Evolutionary conservation across 2,888 invertebrate genomes (phyloP).

Genomic region (Microctonus brassicae): DNA sequence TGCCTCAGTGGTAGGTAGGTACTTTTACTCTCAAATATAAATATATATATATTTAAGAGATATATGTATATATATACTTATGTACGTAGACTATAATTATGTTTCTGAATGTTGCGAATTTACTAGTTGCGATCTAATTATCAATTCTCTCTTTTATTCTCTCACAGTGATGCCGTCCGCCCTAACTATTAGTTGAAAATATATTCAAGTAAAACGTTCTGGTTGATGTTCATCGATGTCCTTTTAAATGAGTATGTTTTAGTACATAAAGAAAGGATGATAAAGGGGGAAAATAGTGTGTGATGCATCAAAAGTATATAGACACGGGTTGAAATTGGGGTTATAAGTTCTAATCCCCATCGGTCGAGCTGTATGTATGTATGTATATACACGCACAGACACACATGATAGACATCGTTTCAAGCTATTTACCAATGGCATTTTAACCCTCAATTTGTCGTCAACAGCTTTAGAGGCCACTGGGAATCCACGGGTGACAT

Average conservation of each 20-base stretch:
- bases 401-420: constrained; percentile 57
- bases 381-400: too few species aligned
- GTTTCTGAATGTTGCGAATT: neutral
- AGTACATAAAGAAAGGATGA: neutral
- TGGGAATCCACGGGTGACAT: constrained; percentile 56
- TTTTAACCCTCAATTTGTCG: constrained; percentile 71
- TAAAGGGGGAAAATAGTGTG: constrained; percentile 33
- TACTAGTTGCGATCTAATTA: constrained; percentile 17
- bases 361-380: too few species aligned
- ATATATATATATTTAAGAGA: too few species aligned
- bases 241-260: constrained; percentile 3
- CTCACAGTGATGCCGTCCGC: neutral
- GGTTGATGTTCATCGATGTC: constrained; percentile 15
- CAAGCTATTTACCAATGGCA: constrained; percentile 67
- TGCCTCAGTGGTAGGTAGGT: neutral
- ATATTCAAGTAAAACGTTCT: neutral
- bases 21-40: neutral
- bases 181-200: neutral
- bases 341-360: constrained; percentile 68
- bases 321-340: constrained; percentile 63
- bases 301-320: constrained; percentile 22
- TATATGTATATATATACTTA: neutral
- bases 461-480: constrained; percentile 67
- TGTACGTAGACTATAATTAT: neutral
- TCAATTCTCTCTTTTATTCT: constrained; percentile 8